Conservation (phyloP, 2,113 vertebrate genomes). For the Xyrauchen texanus region DNA sequence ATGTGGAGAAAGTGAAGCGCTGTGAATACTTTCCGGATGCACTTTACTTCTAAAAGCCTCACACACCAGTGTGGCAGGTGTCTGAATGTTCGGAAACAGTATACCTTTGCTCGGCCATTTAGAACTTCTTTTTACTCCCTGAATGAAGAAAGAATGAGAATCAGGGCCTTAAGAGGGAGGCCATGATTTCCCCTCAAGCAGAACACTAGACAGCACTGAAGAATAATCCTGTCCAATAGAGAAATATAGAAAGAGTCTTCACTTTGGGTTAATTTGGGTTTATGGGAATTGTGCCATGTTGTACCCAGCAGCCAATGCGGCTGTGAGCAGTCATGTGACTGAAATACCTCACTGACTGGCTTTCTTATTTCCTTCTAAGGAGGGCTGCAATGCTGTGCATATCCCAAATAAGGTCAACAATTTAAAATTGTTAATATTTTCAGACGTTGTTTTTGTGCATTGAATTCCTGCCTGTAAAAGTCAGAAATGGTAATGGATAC, state of each 20-base stretch:
- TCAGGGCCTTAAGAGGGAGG: background rate
- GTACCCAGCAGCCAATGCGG: constrained; percentile 53
- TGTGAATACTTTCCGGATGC: too few species aligned
- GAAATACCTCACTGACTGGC: constrained; percentile 53
- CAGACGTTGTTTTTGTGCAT: constrained; percentile 45
- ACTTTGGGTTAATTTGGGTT: constrained; percentile 53
- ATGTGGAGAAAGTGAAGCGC: too few species aligned
- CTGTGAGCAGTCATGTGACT: constrained; percentile 50
- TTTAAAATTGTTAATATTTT: constrained; percentile 66
- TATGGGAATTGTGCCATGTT: constrained; percentile 49
- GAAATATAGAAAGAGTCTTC: constrained; percentile 21
- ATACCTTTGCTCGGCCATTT: too few species aligned
- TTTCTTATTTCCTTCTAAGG: constrained; percentile 71
- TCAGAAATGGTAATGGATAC: background rate
- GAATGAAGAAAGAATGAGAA: too few species aligned
- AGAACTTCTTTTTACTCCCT: too few species aligned
- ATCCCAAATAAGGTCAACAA: constrained; percentile 70
- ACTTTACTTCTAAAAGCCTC: too few species aligned
- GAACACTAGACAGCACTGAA: constrained; percentile 44
- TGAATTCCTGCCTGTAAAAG: background rate
- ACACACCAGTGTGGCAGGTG: too few species aligned
- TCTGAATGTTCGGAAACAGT: too few species aligned
- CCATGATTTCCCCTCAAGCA: background rate
- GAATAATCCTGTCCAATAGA: constrained; percentile 42
- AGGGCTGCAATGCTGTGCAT: constrained; percentile 43